A percentile compares a stretch with the other conserved stretches of the same genome.
Conservation (phyloP, 2,113 vertebrate species). For the Rattus rattus region DNA sequence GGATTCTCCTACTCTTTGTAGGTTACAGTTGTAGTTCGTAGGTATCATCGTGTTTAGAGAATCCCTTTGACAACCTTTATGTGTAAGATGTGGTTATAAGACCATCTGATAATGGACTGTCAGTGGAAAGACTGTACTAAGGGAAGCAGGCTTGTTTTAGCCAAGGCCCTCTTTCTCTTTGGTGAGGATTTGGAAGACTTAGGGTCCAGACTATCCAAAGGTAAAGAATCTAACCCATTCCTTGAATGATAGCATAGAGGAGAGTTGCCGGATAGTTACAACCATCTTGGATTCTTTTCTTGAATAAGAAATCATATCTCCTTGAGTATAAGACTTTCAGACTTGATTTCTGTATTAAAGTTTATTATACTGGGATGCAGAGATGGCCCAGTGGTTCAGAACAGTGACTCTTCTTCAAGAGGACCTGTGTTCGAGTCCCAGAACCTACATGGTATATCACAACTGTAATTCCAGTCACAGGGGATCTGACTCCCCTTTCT, state of each 20-base stretch:
- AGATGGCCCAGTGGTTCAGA: background rate
- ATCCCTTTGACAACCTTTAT: background rate
- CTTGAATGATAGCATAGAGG: background rate
- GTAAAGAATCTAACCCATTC: background rate
- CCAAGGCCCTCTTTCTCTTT: background rate
- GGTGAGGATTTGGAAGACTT: background rate
- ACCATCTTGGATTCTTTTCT: background rate
- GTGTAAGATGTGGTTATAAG: background rate
- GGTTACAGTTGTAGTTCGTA: background rate
- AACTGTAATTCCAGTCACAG: background rate
- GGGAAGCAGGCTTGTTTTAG: background rate
- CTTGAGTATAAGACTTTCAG: background rate
- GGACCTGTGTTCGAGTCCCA: background rate
- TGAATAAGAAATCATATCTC: conserved; percentile 13
- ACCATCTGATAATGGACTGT: background rate
- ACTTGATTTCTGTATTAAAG: conserved; percentile 46
- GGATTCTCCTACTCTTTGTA: background rate
- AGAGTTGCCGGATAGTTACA: background rate
- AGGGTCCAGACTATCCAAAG: background rate
- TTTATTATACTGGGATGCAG: background rate
- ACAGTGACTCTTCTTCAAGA: background rate
- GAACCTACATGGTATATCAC: background rate
- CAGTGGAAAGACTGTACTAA: background rate
- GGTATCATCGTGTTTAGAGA: background rate
- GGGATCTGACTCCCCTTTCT: background rate